phyloP scores from a whole-genome alignment of 2,113 vertebrate genomes.

The Neotoma lepida region DNA sequence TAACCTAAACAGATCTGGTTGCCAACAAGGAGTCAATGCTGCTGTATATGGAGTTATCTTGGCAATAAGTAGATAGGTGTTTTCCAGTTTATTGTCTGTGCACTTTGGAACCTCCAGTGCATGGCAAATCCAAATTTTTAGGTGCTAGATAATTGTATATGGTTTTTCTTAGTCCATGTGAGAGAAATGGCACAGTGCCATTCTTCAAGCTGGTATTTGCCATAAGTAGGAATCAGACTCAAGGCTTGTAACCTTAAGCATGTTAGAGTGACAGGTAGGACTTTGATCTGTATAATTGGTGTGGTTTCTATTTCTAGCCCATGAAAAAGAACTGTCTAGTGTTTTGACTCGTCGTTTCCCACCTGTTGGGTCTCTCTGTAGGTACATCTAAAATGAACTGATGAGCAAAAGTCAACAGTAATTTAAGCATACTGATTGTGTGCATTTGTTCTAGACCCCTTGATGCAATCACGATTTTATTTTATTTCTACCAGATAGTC shows the following conservation, averaged over 20 bases:
- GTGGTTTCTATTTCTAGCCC: conserved; percentile 82
- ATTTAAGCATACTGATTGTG: conserved; percentile 83
- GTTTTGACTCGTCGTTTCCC: conserved; percentile 80
- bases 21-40: conserved; percentile 80
- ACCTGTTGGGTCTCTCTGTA: conserved; percentile 76
- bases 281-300: conserved; percentile 76
- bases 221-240: conserved; percentile 77
- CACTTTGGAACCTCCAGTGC: conserved; percentile 78
- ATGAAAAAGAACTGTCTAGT: conserved; percentile 71
- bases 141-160: conserved; percentile 62
- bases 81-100: conserved; percentile 80
- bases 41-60: conserved; percentile 78
- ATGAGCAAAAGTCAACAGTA: conserved; percentile 66
- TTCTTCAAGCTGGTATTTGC: conserved; percentile 81
- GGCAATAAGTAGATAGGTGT: conserved; percentile 81
- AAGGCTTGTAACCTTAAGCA: conserved; percentile 78
- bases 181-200: conserved; percentile 79
- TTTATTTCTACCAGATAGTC: conserved; percentile 70
- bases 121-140: conserved; percentile 80
- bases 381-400: conserved; percentile 73
- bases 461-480: conserved; percentile 76
- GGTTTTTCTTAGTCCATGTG: conserved; percentile 74
- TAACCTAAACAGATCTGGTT: conserved; percentile 77
- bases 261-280: conserved; percentile 74
- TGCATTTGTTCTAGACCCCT: conserved; percentile 80